These are phyloP conservation scores for Hemistola chrysoprasaria DNA, from an alignment of 2,888 invertebrate species.

Conservation along the genomic window DNA sequence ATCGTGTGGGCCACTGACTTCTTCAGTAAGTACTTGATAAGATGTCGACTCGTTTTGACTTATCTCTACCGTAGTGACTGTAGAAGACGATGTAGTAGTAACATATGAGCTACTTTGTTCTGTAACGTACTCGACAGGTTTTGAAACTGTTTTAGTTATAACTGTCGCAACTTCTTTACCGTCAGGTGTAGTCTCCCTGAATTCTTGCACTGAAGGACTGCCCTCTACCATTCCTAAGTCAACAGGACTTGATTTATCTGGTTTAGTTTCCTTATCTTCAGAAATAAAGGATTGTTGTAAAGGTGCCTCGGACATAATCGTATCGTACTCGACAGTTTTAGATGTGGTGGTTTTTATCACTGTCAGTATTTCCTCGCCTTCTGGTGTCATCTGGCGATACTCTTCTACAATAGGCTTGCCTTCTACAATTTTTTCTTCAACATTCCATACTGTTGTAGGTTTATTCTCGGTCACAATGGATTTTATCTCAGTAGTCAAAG, in stretches of 20 bases:
- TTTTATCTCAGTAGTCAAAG: conserved; percentile 21
- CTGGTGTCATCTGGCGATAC: conserved; percentile 38
- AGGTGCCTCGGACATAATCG: conserved; percentile 25
- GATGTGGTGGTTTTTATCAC: conserved; percentile 47
- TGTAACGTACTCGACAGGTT: conserved; percentile 48
- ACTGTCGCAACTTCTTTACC: conserved; percentile 49
- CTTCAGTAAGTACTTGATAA: conserved; percentile 51
- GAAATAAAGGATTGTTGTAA: conserved; percentile 12
- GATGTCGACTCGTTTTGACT: conserved; percentile 58
- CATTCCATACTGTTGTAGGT: conserved; percentile 25
- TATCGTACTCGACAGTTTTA: conserved; percentile 45
- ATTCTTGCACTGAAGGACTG: conserved; percentile 32
- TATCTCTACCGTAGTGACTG: conserved; percentile 58
- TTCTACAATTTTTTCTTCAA: conserved; percentile 35
- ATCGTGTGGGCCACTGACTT: conserved; percentile 36
- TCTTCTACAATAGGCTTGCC: conserved; percentile 44
- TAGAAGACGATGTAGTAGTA: conserved; percentile 58
- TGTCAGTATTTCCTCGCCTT: conserved; percentile 47
- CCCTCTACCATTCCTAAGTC: conserved; percentile 8
- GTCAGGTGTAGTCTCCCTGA: conserved; percentile 39
- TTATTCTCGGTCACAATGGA: conserved; percentile 12
- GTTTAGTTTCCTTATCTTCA: too few relatives aligned
- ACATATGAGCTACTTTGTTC: conserved; percentile 56
- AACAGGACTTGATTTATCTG: conserved; percentile 3
- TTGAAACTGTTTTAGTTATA: conserved; percentile 45